Base-by-base conservation (phyloP, 2,888 invertebrate genomes). In the Lycocerus yunnanus region DNA sequence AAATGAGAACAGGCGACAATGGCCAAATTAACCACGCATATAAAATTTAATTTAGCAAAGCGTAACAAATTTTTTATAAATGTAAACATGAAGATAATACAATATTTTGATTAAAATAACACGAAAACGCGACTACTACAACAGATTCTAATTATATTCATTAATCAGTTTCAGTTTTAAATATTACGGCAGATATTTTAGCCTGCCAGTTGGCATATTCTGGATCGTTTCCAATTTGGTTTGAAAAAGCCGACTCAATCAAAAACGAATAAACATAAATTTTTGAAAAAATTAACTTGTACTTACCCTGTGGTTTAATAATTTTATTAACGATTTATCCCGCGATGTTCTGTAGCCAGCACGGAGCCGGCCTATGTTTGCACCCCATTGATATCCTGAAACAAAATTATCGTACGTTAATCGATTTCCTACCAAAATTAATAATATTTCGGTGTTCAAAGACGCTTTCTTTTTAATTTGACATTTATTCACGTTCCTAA, bases 311-410 rank as follows among this genome's bases (percentile, higher is more conserved):
- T 72, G 75, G 68, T 75, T 72, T 72, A 72, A 66, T 67, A 60
- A 71, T 76, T 77, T 70, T 78, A 75, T 63, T 74, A 71, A 69
- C 68, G 69, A 70, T 78, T 84, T 84, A 86, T 82, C 85, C 85
- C 77, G 85, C 84, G 77, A 84, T 85, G 79, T 80, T 83, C 66
- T 80, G 81, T 69, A 83, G 85, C 86, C 85, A 84, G 85, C 85
- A 80, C 82, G 77, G 71, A 80, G 85, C 85, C 82, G 84, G 85
- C 85, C 80, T 82, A 77, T 78, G 78, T 80, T 78, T 78, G 75
- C 82, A 82, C 79, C 80, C 83, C 80, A 81, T 80, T 79, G 81
- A 81, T 83, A 83, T 84, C 80, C 85, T 85, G 83, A 72, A 85
- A 85, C 67, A 74, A 74, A 72, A 66, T 61, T 43, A 66, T 10